A percentile compares a stretch with the other conserved stretches of the same genome.
phyloP scores from a whole-genome alignment of 2,888 invertebrate genomes.

The Zaprionus lineosus region DNA sequence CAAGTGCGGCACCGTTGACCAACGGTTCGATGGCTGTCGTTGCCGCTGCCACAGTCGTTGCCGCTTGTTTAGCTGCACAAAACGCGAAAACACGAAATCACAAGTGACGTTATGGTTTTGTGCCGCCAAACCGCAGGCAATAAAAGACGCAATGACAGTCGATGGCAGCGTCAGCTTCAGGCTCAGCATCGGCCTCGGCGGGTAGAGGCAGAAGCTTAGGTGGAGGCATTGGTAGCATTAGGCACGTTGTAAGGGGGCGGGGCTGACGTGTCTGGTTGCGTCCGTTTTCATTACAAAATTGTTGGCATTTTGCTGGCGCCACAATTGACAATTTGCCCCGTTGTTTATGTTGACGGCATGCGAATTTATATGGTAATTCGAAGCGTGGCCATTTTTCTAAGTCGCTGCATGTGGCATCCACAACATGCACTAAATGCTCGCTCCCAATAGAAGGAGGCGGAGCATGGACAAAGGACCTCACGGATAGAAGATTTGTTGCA shows the following conservation, averaged over 20 bases:
- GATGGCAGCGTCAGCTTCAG: slow-evolving; percentile 34
- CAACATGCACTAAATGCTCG: slow-evolving; percentile 42
- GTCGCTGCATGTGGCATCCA: slow-evolving; percentile 25
- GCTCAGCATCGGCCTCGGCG: not conserved
- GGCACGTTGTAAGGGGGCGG: slow-evolving; percentile 24
- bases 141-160: slow-evolving; percentile 72
- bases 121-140: slow-evolving; percentile 75
- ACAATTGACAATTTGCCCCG: slow-evolving; percentile 72
- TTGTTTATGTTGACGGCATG: slow-evolving; percentile 71
- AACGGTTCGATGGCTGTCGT: slow-evolving; percentile 16
- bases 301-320: slow-evolving; percentile 61
- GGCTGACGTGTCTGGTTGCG: slow-evolving; percentile 7
- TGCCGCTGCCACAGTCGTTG: not conserved
- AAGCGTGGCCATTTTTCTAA: slow-evolving; percentile 49
- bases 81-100: slow-evolving; percentile 62
- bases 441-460: not conserved
- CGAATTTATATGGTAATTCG: slow-evolving; percentile 72
- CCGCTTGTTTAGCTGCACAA: slow-evolving; percentile 60
- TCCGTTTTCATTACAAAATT: slow-evolving; percentile 73
- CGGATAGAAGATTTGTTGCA: not conserved
- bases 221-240: slow-evolving; percentile 46
- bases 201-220: not conserved
- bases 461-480: not conserved
- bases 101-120: slow-evolving; percentile 76
- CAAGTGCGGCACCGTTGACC: slow-evolving; percentile 49